Conservation (phyloP, 1,140 invertebrate genomes). For the Zelostemma sp. region DNA sequence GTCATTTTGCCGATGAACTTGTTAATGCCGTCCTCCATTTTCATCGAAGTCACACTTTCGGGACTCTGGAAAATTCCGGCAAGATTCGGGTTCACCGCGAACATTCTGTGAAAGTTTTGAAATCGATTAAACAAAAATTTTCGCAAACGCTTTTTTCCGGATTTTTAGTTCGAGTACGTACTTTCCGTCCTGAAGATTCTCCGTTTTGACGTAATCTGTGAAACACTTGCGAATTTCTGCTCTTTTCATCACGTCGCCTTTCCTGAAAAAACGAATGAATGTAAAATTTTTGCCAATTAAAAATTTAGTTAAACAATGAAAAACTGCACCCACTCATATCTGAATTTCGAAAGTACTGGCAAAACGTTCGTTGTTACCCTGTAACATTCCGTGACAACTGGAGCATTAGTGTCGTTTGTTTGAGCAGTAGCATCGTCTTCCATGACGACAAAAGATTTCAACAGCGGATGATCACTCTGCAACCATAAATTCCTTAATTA, state of each 20-base stretch:
- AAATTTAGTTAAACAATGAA: too few relatives aligned
- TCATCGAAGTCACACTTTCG: conserved; percentile 66
- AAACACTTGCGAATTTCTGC: conserved; percentile 79
- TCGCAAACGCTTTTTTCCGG: conserved; percentile 36
- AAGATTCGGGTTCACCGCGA: conserved; percentile 72
- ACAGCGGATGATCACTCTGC: conserved; percentile 61
- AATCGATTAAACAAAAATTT: conserved; percentile 5
- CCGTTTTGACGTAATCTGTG: conserved; percentile 82
- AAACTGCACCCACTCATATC: conserved; percentile 73
- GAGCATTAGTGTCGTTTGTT: conserved; percentile 66
- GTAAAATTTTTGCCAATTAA: background rate
- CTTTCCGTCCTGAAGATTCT: conserved; percentile 76
- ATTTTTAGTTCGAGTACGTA: conserved; percentile 34
- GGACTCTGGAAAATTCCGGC: conserved; percentile 63
- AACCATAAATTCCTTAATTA: conserved; percentile 55
- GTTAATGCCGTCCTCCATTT: conserved; percentile 82
- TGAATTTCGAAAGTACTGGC: conserved; percentile 74
- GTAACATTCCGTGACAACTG: conserved; percentile 76
- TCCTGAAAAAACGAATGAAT: conserved; percentile 71
- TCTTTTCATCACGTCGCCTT: conserved; percentile 79
- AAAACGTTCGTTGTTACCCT: conserved; percentile 77
- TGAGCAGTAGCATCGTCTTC: conserved; percentile 52
- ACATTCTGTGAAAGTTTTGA: conserved; percentile 60
- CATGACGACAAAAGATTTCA: conserved; percentile 52
- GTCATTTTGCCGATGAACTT: conserved; percentile 82